Conservation (phyloP, 2,888 invertebrate genomes). For the Ischnus inquisitorius region DNA sequence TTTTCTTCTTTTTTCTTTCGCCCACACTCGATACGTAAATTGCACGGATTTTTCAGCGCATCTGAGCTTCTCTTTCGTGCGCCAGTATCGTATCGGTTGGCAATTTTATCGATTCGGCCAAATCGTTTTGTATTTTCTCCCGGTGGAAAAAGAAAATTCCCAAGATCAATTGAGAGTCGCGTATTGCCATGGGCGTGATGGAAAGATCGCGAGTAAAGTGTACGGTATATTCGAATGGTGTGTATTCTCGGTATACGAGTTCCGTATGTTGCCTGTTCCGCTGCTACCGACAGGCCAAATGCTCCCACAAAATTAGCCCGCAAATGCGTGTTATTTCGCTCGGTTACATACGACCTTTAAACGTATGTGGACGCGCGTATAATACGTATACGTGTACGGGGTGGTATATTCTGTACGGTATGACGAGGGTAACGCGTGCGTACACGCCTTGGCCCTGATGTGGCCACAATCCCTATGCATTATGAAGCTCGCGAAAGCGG, state of each 20-base stretch:
- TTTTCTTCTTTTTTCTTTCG: constrained; percentile 4
- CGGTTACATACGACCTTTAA: constrained; percentile 66
- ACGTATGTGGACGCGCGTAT: too few relatives aligned
- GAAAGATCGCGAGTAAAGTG: constrained; percentile 53
- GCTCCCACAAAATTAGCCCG: constrained; percentile 79
- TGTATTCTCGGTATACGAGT: constrained; percentile 19
- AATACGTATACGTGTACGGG: constrained; percentile 29
- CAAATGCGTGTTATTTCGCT: constrained; percentile 82
- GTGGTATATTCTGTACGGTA: constrained; percentile 15
- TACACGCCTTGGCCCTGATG: constrained; percentile 54
- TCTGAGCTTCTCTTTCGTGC: background rate
- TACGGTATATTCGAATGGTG: constrained; percentile 35
- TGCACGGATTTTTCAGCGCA: background rate
- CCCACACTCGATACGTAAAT: background rate
- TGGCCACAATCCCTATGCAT: constrained; percentile 64
- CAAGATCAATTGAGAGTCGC: constrained; percentile 48
- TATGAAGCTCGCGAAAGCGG: constrained; percentile 63
- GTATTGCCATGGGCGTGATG: constrained; percentile 58
- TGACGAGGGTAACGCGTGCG: constrained; percentile 65
- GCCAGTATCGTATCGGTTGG: background rate
- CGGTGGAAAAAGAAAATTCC: background rate
- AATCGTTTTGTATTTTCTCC: constrained; percentile 43
- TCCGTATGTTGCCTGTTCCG: constrained; percentile 39
- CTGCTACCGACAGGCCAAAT: constrained; percentile 67
- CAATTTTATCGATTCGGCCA: constrained; percentile 55